Evolutionary conservation across 2,113 vertebrate species (phyloP).

Genomic region (Lamprologus sp.): DNA sequence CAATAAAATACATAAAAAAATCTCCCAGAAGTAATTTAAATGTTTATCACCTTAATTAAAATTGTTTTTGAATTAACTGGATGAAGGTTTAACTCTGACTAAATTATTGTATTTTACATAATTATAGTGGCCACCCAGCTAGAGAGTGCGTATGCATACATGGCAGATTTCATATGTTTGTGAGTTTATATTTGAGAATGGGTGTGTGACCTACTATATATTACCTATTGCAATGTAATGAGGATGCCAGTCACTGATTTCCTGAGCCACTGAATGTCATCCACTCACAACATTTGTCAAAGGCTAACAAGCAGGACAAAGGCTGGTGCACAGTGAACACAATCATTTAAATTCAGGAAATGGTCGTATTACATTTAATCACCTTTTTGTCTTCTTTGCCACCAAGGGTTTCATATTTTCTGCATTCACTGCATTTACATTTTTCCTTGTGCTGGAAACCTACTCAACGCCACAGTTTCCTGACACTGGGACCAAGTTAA

Average conservation of each 20-base stretch:
- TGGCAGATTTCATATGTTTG: not conserved
- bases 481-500: not conserved
- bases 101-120: constrained; percentile 40
- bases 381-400: not conserved
- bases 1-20: not conserved
- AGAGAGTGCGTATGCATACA: not conserved
- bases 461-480: not conserved
- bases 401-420: not conserved
- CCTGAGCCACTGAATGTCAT: constrained; percentile 25
- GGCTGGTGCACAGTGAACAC: not conserved
- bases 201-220: not conserved
- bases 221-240: constrained; percentile 15
- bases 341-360: not conserved
- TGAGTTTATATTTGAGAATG: not conserved
- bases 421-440: not conserved
- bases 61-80: constrained; percentile 44
- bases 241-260: constrained; percentile 22
- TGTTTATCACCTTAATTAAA: constrained; percentile 59
- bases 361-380: not conserved
- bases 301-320: constrained; percentile 14
- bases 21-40: constrained; percentile 37
- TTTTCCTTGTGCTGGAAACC: not conserved
- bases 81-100: constrained; percentile 6
- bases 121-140: not conserved
- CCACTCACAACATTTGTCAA: not conserved